Conservation (phyloP, 2,888 invertebrate genomes). For the Pardosa pseudoannulata region DNA sequence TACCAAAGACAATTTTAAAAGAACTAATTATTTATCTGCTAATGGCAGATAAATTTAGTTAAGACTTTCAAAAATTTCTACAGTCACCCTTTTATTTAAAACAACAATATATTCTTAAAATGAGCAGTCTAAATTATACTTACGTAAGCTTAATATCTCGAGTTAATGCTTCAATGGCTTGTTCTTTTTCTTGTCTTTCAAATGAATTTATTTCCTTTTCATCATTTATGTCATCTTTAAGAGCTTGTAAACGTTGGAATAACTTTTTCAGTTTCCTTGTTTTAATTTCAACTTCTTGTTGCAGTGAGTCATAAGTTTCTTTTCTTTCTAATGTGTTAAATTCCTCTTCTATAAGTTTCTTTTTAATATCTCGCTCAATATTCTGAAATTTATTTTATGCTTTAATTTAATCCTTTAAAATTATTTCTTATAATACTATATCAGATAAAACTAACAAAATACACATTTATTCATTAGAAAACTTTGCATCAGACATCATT, state of each 20-base stretch:
- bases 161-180: constrained; percentile 92
- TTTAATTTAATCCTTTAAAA: too few species aligned
- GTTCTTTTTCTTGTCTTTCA: constrained; percentile 94
- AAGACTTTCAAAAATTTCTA: too few species aligned
- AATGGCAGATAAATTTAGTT: too few species aligned
- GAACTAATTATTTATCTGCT: too few species aligned
- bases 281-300: constrained; percentile 98
- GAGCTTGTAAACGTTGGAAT: constrained; percentile 86
- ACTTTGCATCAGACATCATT: too few species aligned
- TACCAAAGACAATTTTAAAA: too few species aligned
- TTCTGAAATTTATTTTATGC: too few species aligned
- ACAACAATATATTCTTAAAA: too few species aligned
- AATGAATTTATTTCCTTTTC: constrained; percentile 91
- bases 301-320: constrained; percentile 92
- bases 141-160: constrained; percentile 92
- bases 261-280: constrained; percentile 94
- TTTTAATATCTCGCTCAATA: constrained; percentile 92
- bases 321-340: constrained; percentile 93
- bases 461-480: too few species aligned
- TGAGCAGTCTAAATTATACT: constrained; percentile 75
- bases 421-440: too few species aligned
- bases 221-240: constrained; percentile 88
- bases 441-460: too few species aligned
- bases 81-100: too few species aligned
- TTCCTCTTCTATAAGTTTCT: constrained; percentile 94